Evolutionary conservation across 2,888 invertebrate species (phyloP).

Genomic region (Masnerella sp.): DNA sequence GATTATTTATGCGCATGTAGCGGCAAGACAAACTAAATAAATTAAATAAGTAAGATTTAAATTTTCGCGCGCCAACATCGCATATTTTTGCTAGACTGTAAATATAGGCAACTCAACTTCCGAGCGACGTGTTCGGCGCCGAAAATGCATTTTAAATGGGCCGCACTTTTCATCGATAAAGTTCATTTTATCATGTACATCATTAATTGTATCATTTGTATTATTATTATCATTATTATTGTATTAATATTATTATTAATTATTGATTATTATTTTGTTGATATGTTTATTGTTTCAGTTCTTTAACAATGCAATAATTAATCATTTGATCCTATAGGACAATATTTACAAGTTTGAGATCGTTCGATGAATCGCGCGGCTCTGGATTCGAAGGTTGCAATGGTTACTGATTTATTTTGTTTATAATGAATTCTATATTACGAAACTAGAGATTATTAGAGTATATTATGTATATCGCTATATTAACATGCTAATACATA

Average conservation of each 20-base stretch:
- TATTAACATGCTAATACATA: constrained; percentile 69
- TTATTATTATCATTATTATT: too few species aligned
- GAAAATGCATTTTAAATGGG: constrained; percentile 35
- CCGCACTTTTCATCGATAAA: neutral
- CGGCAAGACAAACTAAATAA: constrained; percentile 14
- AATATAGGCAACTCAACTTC: constrained; percentile 48
- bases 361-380: neutral
- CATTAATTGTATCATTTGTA: too few species aligned
- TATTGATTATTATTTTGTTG: too few species aligned
- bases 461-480: constrained; percentile 75
- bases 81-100: constrained; percentile 55
- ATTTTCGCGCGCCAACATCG: constrained; percentile 38
- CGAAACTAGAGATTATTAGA: constrained; percentile 75
- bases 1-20: constrained; percentile 18
- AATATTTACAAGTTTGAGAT: neutral
- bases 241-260: too few species aligned
- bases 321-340: neutral
- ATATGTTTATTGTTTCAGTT: neutral
- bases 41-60: neutral
- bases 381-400: constrained; percentile 27
- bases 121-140: constrained; percentile 36
- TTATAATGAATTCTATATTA: constrained; percentile 73
- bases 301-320: neutral
- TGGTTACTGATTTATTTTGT: constrained; percentile 71
- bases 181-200: neutral